Base-by-base conservation (phyloP, 2,113 vertebrate species). In the Clupea harengus region DNA sequence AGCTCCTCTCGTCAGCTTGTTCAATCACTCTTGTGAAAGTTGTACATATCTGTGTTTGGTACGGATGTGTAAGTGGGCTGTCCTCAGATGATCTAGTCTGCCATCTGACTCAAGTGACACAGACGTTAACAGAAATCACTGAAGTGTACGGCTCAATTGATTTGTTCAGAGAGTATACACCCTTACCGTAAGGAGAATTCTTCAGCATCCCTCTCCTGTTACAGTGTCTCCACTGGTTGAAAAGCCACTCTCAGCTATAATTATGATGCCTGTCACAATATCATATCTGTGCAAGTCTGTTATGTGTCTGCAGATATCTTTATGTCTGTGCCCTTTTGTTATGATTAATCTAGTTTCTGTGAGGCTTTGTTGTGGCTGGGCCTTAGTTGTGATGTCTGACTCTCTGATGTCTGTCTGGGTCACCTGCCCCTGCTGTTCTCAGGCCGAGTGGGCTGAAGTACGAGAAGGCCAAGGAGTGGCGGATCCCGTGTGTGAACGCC, bases 381-480 rank as follows among this genome's bases (percentile, higher is more conserved):
- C 28, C 11, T 25, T 46, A 9, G n/a, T 9, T 47, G 54, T 49
- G 39, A 39, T 39, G 39, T 45, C 15, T 47, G 32, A 9, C 1
- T 46, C 20, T 20, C 2, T 45, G 4, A 0, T 86, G 20, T 85
- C 22, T 88, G n/a, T 47, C 20, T 39, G 25, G 52, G 6, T 81
- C 2, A 15, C 3, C 52, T 32, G 3, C 4, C 86, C 2, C 52
- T 75, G 10, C 78, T 89, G 81, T 85, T 22, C 84, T 82, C 88
- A 99, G 98, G 90, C 95, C 97, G 1, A 94, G 92, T 0, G 98
- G 98, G 1, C 85, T 98, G 72, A 99, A 99, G 90, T 99, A 98
- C 0, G 98, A 99, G 88, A 99, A 99, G 2, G 98, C 98, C 83
- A 98, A 97, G 89, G 98, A 99, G 91, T 99, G 98, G 98, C 93